These are phyloP conservation scores for Mormyrus hasselquistii DNA, from an alignment of 2,797 vertebrate genomes.

Conservation along the genomic window DNA sequence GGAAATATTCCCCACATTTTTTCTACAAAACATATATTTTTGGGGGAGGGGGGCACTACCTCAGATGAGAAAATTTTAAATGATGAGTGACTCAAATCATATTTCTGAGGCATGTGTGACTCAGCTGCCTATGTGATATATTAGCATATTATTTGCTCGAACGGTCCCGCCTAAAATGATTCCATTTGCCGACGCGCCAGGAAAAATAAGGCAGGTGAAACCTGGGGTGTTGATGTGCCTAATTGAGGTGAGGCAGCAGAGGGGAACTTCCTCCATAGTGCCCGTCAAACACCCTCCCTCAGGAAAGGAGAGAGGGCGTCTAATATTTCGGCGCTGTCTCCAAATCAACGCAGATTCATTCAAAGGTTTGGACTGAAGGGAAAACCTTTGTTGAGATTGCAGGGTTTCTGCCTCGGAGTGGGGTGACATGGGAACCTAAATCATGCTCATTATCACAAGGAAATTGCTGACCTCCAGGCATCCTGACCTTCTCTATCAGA, in stretches of 20 bases:
- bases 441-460: not conserved
- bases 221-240: not conserved
- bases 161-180: not conserved
- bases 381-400: not conserved
- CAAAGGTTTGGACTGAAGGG: not conserved
- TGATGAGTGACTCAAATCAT: not conserved
- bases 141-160: slow-evolving; percentile 17
- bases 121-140: not conserved
- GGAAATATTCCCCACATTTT: not conserved
- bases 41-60: no score
- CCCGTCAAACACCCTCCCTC: not conserved
- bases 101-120: not conserved
- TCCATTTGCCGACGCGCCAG: not conserved
- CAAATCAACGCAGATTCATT: not conserved
- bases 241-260: not conserved
- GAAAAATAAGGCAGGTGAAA: not conserved
- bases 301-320: not conserved
- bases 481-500: not conserved
- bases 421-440: not conserved
- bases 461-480: not conserved
- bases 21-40: not conserved
- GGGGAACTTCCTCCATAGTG: not conserved
- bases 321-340: not conserved
- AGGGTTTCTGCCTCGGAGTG: not conserved
- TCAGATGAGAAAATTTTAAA: not conserved